These are phyloP conservation scores for Embidobia sp. DNA, from an alignment of 2,888 invertebrate genomes.

Conservation along the genomic window DNA sequence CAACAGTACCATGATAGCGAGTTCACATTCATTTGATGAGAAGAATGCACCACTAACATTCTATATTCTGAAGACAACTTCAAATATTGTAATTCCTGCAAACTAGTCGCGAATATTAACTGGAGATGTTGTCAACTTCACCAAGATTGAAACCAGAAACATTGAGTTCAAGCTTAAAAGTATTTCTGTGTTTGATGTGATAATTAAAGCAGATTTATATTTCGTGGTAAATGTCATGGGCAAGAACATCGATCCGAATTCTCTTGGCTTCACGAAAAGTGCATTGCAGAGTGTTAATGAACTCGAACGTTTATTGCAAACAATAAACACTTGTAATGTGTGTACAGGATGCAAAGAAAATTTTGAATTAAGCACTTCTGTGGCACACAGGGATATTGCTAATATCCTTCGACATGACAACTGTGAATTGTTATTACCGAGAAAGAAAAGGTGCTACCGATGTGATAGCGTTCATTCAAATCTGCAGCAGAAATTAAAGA, in stretches of 20 bases:
- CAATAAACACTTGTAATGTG: neutral
- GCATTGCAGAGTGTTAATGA: neutral
- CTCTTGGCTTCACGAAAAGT: neutral
- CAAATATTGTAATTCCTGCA: neutral
- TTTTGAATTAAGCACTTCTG: conserved; percentile 2
- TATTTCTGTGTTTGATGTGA: neutral
- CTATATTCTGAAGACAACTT: neutral
- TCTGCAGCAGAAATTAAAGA: neutral
- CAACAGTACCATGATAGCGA: too few species aligned
- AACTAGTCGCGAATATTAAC: neutral
- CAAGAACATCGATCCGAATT: neutral
- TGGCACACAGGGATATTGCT: conserved; percentile 5
- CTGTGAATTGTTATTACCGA: neutral
- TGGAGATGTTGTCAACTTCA: neutral
- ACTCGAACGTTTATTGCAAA: neutral
- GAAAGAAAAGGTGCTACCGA: neutral
- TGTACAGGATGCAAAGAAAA: neutral
- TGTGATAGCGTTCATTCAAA: neutral
- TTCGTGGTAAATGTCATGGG: neutral
- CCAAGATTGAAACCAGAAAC: neutral
- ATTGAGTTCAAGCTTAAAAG: neutral
- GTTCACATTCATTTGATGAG: too few species aligned
- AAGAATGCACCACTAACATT: neutral
- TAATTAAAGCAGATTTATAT: conserved; percentile 10
- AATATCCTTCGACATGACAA: conserved; percentile 13